phyloP scores from a whole-genome alignment of 2,888 invertebrate species.

The Ferrisia virgata region DNA sequence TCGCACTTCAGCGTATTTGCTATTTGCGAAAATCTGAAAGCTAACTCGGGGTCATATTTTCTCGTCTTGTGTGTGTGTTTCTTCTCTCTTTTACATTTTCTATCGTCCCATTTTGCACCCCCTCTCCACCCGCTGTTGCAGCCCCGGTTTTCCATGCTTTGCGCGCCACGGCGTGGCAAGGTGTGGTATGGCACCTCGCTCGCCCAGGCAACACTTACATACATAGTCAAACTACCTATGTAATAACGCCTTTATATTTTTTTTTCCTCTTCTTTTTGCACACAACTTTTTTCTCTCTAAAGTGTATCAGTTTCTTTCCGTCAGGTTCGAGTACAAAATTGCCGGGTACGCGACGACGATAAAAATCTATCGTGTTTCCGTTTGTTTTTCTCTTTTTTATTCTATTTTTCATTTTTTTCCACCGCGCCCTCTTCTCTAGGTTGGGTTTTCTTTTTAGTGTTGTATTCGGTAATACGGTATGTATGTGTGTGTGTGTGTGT shows the following conservation, averaged over 20 bases:
- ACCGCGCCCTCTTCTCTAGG: background rate
- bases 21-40: conserved; percentile 40
- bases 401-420: conserved; percentile 29
- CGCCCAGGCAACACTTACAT: too few relatives aligned
- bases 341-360: conserved; percentile 35
- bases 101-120: background rate
- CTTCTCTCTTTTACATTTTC: background rate
- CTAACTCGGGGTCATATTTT: conserved; percentile 44
- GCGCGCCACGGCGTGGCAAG: background rate
- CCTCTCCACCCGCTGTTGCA: too few relatives aligned
- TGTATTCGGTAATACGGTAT: too few relatives aligned
- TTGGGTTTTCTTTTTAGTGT: too few relatives aligned
- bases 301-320: conserved; percentile 42
- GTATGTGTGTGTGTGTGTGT: too few relatives aligned
- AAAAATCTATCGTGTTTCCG: conserved; percentile 43
- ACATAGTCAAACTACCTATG: conserved; percentile 35
- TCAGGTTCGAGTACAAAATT: conserved; percentile 42
- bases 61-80: background rate
- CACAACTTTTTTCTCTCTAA: conserved; percentile 10
- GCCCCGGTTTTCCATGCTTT: too few relatives aligned
- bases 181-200: background rate
- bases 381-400: conserved; percentile 36
- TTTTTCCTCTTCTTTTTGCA: conserved; percentile 16
- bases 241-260: conserved; percentile 34
- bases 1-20: conserved; percentile 29